Evolutionary conservation across 2,888 invertebrate species (phyloP).

Genomic region (Zeuzera pyrina): DNA sequence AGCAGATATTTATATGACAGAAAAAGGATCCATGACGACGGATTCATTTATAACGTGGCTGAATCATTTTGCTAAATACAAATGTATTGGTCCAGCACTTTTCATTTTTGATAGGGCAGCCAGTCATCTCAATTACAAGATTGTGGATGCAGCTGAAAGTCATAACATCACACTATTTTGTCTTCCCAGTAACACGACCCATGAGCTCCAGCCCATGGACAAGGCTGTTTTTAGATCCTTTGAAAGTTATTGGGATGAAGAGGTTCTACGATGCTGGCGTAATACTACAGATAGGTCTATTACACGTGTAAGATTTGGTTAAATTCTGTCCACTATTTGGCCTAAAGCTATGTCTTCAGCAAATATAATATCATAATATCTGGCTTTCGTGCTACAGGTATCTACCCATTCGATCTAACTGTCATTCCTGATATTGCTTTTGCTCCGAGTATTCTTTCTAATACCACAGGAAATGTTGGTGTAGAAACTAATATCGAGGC

Average conservation of each 20-base stretch:
- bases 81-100: constrained; percentile 9
- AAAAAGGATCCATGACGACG: constrained; percentile 15
- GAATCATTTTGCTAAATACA: constrained; percentile 11
- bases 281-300: constrained; percentile 4
- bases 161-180: constrained; percentile 11
- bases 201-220: constrained; percentile 16
- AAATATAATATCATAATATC: constrained; percentile 5
- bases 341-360: constrained; percentile 6
- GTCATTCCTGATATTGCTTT: constrained; percentile 22
- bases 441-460: constrained; percentile 18
- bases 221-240: constrained; percentile 10
- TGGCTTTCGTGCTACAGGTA: constrained; percentile 6
- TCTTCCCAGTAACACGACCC: constrained; percentile 12
- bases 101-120: constrained; percentile 8
- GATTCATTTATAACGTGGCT: constrained; percentile 6
- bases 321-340: constrained; percentile 11
- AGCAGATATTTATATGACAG: constrained; percentile 10
- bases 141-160: constrained; percentile 11
- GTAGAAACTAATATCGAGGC: not conserved
- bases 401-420: constrained; percentile 7
- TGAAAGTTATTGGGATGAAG: constrained; percentile 12
- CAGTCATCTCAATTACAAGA: constrained; percentile 9
- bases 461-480: constrained; percentile 5
- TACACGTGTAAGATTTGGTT: constrained; percentile 9
- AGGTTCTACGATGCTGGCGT: constrained; percentile 6